These are phyloP conservation scores for Scaptomyza pallida DNA, from an alignment of 1,140 invertebrate genomes.

Conservation along the genomic window DNA sequence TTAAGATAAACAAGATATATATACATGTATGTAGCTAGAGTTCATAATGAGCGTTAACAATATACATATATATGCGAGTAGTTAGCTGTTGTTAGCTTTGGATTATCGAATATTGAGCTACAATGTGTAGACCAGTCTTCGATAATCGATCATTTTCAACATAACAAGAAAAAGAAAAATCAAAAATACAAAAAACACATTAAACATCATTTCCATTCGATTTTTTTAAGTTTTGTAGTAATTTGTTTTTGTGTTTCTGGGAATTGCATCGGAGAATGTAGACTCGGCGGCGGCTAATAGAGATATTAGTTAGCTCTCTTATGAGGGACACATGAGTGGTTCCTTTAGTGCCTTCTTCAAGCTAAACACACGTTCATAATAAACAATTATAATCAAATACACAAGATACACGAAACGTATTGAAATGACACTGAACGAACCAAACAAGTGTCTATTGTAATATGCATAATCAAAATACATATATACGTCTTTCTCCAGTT, in stretches of 20 bases:
- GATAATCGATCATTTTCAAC: not conserved
- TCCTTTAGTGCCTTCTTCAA: constrained; percentile 2
- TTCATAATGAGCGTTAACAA: not conserved
- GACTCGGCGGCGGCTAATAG: not conserved
- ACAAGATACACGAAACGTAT: not conserved
- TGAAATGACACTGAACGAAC: not conserved
- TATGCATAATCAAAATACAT: not conserved
- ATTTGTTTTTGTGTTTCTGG: not conserved
- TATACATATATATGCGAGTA: not conserved
- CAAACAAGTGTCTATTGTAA: not conserved
- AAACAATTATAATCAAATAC: not conserved
- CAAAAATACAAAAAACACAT: not conserved
- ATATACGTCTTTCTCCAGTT: not conserved
- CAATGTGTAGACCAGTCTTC: constrained; percentile 1
- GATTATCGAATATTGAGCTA: not conserved
- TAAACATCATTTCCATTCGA: not conserved
- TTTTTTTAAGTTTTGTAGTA: too few species aligned
- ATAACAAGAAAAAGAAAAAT: not conserved
- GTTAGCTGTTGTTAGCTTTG: not conserved
- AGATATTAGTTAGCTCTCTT: not conserved
- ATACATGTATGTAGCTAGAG: not conserved
- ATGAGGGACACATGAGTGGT: not conserved
- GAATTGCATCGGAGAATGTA: not conserved
- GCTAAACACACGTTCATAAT: not conserved
- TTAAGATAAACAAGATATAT: constrained; percentile 2